Evolutionary conservation across 2,888 invertebrate species (phyloP).

Genomic region (Heliconius sara): DNA sequence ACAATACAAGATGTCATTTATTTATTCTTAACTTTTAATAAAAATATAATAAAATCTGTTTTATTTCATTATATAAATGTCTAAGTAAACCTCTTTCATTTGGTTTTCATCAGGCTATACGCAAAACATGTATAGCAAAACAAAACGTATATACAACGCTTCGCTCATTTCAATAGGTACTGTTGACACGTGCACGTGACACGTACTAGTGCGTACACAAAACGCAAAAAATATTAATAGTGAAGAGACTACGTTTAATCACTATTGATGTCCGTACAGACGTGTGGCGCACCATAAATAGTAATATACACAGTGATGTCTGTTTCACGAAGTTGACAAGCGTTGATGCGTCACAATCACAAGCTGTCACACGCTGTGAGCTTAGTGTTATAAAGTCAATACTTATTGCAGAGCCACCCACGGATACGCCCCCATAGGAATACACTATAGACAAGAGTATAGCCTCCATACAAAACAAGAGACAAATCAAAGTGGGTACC

Average conservation of each 20-base stretch:
- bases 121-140: constrained; percentile 28
- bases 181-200: constrained; percentile 37
- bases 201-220: constrained; percentile 45
- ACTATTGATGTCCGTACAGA: constrained; percentile 48
- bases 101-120: constrained; percentile 36
- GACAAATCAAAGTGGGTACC: neutral
- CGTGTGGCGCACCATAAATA: constrained; percentile 67
- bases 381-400: constrained; percentile 60
- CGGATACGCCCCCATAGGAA: constrained; percentile 57
- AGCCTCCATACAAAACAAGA: constrained; percentile 12
- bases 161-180: constrained; percentile 33
- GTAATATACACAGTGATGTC: constrained; percentile 57
- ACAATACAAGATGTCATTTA: constrained; percentile 41
- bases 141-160: neutral
- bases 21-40: constrained; percentile 37
- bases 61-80: too few relatives aligned
- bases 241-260: constrained; percentile 53
- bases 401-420: constrained; percentile 65
- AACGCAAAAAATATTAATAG: constrained; percentile 43
- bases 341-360: constrained; percentile 67
- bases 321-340: constrained; percentile 49
- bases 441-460: constrained; percentile 29
- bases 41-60: constrained; percentile 48
- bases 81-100: constrained; percentile 44
- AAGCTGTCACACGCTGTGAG: constrained; percentile 53